Evolutionary conservation across 2,888 invertebrate genomes (phyloP).

Genomic region (Drosophila prolongata): DNA sequence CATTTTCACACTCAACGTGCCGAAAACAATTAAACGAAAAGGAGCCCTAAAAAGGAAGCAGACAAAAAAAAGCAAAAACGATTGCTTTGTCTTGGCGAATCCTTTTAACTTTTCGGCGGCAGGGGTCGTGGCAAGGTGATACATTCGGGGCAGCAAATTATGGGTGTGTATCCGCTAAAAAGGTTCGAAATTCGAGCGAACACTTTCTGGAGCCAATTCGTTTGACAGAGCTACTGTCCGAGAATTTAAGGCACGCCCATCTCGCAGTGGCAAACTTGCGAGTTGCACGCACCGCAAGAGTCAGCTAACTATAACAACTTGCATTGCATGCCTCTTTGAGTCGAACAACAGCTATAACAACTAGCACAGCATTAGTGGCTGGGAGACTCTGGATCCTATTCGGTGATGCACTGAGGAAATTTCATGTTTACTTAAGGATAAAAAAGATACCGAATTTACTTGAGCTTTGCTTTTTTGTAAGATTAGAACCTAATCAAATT

Average conservation of each 20-base stretch:
- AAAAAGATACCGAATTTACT: too few relatives aligned
- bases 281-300: conserved; percentile 60
- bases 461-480: too few relatives aligned
- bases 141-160: not conserved
- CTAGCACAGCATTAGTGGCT: conserved; percentile 63
- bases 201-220: conserved; percentile 1
- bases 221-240: not conserved
- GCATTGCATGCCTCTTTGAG: conserved; percentile 51
- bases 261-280: conserved; percentile 44
- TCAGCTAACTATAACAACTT: conserved; percentile 55
- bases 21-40: conserved; percentile 56
- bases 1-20: conserved; percentile 53
- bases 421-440: not conserved
- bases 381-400: conserved; percentile 9
- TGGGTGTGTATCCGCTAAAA: conserved; percentile 9
- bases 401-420: conserved; percentile 12
- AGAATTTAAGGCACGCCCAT: conserved; percentile 13
- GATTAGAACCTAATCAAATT: too few relatives aligned
- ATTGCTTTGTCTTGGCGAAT: conserved; percentile 27
- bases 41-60: conserved; percentile 23
- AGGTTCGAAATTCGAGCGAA: not conserved
- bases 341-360: conserved; percentile 67
- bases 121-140: not conserved
- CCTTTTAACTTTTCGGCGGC: conserved; percentile 21
- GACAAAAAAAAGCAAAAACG: conserved; percentile 12